A percentile compares a stretch with the other conserved stretches of the same genome.
Evolutionary conservation across 2,113 vertebrate genomes (phyloP).

Genomic region (Poeciliopsis occidentalis): DNA sequence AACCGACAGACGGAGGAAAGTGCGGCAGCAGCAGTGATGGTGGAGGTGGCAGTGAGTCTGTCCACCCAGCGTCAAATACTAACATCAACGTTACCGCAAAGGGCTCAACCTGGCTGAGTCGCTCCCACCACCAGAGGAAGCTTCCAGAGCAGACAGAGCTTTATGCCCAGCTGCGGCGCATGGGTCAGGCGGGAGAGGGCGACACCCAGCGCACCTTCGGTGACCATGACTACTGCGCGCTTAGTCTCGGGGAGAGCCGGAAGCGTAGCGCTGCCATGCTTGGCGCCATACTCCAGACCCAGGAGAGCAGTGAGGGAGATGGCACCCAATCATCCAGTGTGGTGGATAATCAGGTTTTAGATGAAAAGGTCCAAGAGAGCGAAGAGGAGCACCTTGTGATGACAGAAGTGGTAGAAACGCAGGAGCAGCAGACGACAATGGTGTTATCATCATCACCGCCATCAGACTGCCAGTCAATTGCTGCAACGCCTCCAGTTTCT

Average conservation of each 20-base stretch:
- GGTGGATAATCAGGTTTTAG: constrained; percentile 37
- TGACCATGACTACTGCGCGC: constrained; percentile 96
- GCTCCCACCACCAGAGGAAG: constrained; percentile 80
- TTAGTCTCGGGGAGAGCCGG: constrained; percentile 73
- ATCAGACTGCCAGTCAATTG: constrained; percentile 33
- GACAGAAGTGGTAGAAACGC: neutral
- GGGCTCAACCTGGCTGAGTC: constrained; percentile 56
- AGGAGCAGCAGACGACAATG: constrained; percentile 20
- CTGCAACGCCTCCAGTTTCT: constrained; percentile 46
- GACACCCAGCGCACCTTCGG: constrained; percentile 83
- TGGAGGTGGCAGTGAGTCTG: constrained; percentile 15
- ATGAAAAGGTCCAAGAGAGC: constrained; percentile 30
- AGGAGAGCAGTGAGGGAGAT: constrained; percentile 40
- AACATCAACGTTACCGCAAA: constrained; percentile 67
- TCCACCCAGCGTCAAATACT: neutral
- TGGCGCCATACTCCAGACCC: constrained; percentile 57
- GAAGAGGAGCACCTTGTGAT: constrained; percentile 25
- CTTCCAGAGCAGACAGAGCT: constrained; percentile 92
- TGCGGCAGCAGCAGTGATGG: neutral
- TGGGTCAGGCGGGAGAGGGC: constrained; percentile 63
- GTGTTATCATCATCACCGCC: neutral
- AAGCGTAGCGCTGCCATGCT: constrained; percentile 68
- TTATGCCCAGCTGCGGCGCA: constrained; percentile 88
- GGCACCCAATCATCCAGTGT: constrained; percentile 11
- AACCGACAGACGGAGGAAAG: constrained; percentile 85